Evolutionary conservation across 2,888 invertebrate genomes (phyloP), one percentile per base, ranked within the genome.

Genomic region (Napeogenes sylphis): DNA sequence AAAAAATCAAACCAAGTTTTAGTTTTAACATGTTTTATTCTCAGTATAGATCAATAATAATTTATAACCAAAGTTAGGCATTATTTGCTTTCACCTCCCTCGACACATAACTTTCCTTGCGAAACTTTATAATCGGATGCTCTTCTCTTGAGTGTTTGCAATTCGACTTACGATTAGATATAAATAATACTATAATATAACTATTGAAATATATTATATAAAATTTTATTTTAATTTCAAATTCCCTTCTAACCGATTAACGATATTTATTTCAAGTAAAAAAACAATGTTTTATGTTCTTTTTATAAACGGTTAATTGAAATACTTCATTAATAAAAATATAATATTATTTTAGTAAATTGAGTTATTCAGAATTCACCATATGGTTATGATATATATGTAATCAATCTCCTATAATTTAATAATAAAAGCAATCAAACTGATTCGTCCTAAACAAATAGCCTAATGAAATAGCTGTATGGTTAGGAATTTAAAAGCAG

Each of bases 11-110:
- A 42, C 21, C 8, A 42, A 8, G 10, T 10, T 12, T 42, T 42
- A 42, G 8, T 42, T 42, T 42, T 10, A 8, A 8, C 10, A 42
- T 42, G 8, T 42, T 42, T 42, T 42, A 6, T 8, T 10, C 1
- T 12, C 10, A 14, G 21, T 4, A 4, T 14, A 21, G 21, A 21
- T 21, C 4, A 51, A 51, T 51, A 51, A 51, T 21, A 21, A 51
- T 51, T 51, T 51, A 51, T 51, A 21, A 51, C 51, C 51, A 51
- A 51, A 51, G 51, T 51, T 51, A 13, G 51, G 14, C 13, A 51
- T 51, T 51, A 51, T 51, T 51, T 30, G 8, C 51, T 8, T 30
- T 21, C 51, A 51, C 51, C 51, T 51, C 30, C 12, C 30, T 4
- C 51, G 51, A 30, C 51, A 51, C 10, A 30, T 51, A 51, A 51